These are phyloP conservation scores for Trichonephila clavipes DNA, from an alignment of 1,140 invertebrate species.

Conservation along the genomic window DNA sequence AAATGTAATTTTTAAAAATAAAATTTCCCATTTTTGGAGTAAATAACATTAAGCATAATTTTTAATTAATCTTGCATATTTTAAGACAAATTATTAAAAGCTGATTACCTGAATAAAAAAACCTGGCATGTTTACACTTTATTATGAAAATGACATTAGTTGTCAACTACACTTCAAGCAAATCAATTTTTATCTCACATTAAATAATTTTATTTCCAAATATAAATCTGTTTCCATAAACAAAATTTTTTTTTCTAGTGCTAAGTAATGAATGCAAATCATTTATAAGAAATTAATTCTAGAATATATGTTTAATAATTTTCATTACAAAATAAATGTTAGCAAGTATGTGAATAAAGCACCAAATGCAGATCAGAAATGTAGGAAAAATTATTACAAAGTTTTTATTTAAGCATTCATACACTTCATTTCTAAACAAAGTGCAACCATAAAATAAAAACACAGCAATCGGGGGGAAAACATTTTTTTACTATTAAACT, in stretches of 20 bases:
- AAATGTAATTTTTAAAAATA: no score
- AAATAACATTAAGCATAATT: no score
- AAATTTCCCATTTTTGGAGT: no score
- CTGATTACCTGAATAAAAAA: no score
- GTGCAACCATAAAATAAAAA: slow-evolving; percentile 36
- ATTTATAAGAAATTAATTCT: background rate
- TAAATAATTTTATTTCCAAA: background rate
- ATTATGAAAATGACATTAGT: background rate
- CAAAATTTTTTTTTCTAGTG: background rate
- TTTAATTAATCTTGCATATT: no score
- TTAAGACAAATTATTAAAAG: no score
- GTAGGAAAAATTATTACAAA: slow-evolving; percentile 58
- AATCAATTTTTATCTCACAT: background rate
- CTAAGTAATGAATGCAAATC: background rate
- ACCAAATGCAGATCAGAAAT: slow-evolving; percentile 13
- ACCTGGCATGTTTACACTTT: no score
- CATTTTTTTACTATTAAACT: background rate
- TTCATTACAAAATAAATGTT: background rate
- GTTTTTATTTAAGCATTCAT: slow-evolving; percentile 24
- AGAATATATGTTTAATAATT: background rate
- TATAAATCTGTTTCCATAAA: background rate
- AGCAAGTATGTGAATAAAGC: slow-evolving; percentile 4
- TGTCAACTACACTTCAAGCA: background rate
- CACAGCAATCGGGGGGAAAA: background rate
- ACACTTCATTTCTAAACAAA: slow-evolving; percentile 33